Percentiles rank a stretch among this genome's conserved stretches.
Evolutionary conservation across 2,113 vertebrate genomes (phyloP).

Genomic region (Oncorhynchus keta): DNA sequence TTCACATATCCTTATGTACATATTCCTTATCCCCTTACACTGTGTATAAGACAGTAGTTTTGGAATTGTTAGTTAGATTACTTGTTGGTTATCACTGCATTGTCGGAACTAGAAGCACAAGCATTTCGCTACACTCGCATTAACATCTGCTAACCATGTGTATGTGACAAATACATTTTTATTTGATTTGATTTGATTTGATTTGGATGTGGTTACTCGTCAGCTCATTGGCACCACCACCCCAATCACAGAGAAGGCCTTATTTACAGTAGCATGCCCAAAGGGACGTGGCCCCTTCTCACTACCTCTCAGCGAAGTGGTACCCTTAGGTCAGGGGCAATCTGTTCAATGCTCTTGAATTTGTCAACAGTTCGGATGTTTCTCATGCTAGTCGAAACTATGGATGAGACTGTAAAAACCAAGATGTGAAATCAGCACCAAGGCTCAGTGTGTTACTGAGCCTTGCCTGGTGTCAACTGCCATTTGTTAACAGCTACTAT

Average conservation of each 20-base stretch:
- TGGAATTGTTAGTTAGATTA: no score
- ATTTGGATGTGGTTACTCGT: background rate
- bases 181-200: no score
- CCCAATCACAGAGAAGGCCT: constrained; percentile 85
- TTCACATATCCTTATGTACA: no score
- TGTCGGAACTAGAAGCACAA: no score
- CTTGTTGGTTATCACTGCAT: no score
- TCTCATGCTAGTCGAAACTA: background rate
- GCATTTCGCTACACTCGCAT: no score
- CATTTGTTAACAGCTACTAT: background rate
- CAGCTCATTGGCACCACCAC: constrained; percentile 71
- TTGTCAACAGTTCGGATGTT: background rate
- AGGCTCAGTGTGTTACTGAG: background rate
- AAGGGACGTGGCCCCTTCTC: background rate
- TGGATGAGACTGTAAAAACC: background rate
- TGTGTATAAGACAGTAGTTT: no score
- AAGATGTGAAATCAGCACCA: background rate
- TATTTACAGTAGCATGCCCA: background rate
- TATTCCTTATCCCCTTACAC: no score
- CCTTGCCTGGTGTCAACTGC: background rate
- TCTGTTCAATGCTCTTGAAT: background rate
- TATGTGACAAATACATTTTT: no score
- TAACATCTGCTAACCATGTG: no score
- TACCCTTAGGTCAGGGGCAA: background rate
- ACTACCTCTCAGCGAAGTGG: background rate